Base-by-base conservation (phyloP, 2,888 invertebrate species). In the Trichopria drosophilae region DNA sequence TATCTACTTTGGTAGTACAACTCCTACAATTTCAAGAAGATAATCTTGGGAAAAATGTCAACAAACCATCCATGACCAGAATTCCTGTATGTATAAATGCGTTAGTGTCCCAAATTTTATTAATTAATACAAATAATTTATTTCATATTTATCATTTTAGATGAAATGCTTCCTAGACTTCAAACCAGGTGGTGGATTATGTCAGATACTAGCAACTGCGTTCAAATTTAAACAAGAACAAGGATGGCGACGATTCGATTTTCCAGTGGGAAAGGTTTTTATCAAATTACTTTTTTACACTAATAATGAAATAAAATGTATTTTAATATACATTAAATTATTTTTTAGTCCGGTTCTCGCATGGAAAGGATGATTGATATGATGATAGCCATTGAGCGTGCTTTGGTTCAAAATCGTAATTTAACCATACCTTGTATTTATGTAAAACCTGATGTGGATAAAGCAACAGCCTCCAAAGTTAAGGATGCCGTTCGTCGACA, bases 21-120 rank as follows among this genome's bases (percentile, higher is more conserved):
- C 82, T 97, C 61, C 83, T 97, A 58, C 95, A 95, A 77, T 97
- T 96, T 77, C 96, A 97, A 79, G 97, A 98, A 74, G 94, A 94
- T 61, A 91, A 90, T 76, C 82, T 96, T 69, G 96, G 96, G 2
- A 94, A 95, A 79, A 92, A 90, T 83, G 89, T 90, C 41, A 82
- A 86, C 41, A 95, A 95, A 72, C 92, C 95, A 59, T 87, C 88
- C 61, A 88, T 90, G 74, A 86, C 90, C 53, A 83, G 90, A 76
- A 85, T 93, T 77, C 93, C 93, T 68, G 91, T 92, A 80, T 79
- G 83, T 80, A 60, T 48, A 22, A 37, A 32, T 28, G 7, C 10
- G 5, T 28, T 6, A 15, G 12, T 5, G 34, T 22, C 39, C 35
- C 20, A 7, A 32, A 18, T 34, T 44, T 3, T 48, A 16, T 29